Conservation (phyloP, 1,140 invertebrate genomes). For the Sycobia sp. region DNA sequence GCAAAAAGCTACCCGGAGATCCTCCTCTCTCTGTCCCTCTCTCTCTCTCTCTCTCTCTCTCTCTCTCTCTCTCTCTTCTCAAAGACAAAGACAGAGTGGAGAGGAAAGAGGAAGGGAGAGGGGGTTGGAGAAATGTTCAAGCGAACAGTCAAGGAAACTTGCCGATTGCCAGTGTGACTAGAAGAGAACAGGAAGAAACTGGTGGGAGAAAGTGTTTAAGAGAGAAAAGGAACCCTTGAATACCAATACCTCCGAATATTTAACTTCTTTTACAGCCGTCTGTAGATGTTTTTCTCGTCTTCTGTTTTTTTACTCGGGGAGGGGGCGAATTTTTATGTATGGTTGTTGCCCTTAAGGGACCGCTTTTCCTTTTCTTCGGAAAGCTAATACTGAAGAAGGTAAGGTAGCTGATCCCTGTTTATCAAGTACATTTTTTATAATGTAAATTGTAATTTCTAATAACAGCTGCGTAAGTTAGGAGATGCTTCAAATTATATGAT, state of each 20-base stretch:
- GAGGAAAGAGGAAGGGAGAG: constrained; percentile 30
- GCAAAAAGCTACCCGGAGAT: constrained; percentile 53
- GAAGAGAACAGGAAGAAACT: neutral
- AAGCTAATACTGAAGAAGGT: too few species aligned
- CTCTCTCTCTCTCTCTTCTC: too few species aligned
- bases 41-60: constrained; percentile 39
- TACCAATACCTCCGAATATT: constrained; percentile 24
- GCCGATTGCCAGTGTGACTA: neutral
- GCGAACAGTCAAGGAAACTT: constrained; percentile 20
- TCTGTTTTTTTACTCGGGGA: too few species aligned
- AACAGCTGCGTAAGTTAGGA: too few species aligned
- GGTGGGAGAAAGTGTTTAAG: constrained; percentile 17
- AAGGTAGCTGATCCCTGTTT: too few species aligned
- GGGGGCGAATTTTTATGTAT: too few species aligned
- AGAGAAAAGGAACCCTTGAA: constrained; percentile 13
- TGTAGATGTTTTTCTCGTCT: neutral
- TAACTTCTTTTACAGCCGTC: constrained; percentile 1
- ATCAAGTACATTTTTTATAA: too few species aligned
- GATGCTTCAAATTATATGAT: too few species aligned
- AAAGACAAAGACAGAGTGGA: constrained; percentile 30
- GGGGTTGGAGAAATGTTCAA: neutral
- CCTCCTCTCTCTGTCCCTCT: too few species aligned
- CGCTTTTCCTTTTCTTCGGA: too few species aligned
- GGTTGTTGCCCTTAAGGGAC: too few species aligned
- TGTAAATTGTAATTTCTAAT: too few species aligned